phyloP scores from a whole-genome alignment of 35 echinoderm and acorn worm genomes.

The Lytechinus pictus region DNA sequence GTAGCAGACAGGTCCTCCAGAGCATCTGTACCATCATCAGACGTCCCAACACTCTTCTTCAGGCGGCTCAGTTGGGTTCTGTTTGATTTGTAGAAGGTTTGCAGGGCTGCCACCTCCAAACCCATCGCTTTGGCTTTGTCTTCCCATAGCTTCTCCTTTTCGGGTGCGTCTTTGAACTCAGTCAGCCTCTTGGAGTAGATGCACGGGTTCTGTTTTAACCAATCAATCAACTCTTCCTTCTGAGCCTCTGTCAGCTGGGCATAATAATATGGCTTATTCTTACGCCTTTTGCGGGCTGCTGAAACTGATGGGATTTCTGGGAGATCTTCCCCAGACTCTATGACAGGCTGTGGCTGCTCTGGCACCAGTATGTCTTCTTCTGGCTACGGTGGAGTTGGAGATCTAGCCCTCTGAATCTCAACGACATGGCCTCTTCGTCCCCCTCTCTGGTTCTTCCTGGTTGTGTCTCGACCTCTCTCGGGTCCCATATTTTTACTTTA shows the following conservation, averaged over 20 bases:
- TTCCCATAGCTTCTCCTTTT: slow-evolving; percentile 57
- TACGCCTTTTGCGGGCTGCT: slow-evolving; percentile 54
- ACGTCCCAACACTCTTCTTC: slow-evolving; percentile 61
- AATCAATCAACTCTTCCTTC: slow-evolving; percentile 61
- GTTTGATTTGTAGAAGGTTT: slow-evolving; percentile 63
- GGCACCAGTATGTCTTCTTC: slow-evolving; percentile 61
- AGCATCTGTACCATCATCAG: slow-evolving; percentile 53
- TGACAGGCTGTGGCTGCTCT: slow-evolving; percentile 59
- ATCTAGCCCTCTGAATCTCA: slow-evolving; percentile 52
- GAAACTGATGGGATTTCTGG: slow-evolving; percentile 52
- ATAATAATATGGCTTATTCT: slow-evolving; percentile 58
- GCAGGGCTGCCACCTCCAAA: slow-evolving; percentile 45
- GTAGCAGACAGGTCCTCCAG: slow-evolving; percentile 59
- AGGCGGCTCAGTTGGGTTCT: slow-evolving; percentile 58
- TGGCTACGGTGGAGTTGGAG: slow-evolving; percentile 56
- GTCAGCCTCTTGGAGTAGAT: slow-evolving; percentile 64
- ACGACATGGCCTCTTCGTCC: slow-evolving; percentile 54
- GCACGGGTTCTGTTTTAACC: slow-evolving; percentile 58
- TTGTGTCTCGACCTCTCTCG: slow-evolving; percentile 50
- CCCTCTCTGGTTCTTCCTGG: slow-evolving; percentile 56
- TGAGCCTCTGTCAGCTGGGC: slow-evolving; percentile 57
- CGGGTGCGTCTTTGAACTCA: slow-evolving; percentile 48
- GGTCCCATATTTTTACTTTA: slow-evolving; percentile 50
- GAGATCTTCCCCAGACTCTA: slow-evolving; percentile 57
- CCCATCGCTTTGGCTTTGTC: slow-evolving; percentile 53